Percentiles rank a stretch among this genome's conserved stretches.
Evolutionary conservation across 2,797 vertebrate genomes (phyloP).

Genomic region (Gastrophryne carolinensis): DNA sequence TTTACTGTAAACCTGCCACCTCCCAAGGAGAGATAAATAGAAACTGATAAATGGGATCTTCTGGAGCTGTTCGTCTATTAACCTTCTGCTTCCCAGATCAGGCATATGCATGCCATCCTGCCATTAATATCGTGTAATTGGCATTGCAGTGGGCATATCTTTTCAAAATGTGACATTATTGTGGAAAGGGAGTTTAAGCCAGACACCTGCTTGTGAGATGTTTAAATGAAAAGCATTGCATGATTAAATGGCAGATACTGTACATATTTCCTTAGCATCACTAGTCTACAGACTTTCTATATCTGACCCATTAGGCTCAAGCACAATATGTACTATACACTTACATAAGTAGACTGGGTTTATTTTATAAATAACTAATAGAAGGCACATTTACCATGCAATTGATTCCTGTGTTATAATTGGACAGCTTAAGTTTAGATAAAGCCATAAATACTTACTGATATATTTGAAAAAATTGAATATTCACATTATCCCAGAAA

Average conservation of each 20-base stretch:
- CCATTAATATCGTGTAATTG: constrained; percentile 95
- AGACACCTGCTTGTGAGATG: constrained; percentile 18
- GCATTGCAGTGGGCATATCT: constrained; percentile 68
- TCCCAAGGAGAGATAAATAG: constrained; percentile 99
- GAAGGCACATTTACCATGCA: too few relatives aligned
- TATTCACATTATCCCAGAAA: too few relatives aligned
- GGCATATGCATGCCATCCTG: constrained; percentile 88
- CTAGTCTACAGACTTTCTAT: too few relatives aligned
- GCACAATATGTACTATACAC: too few relatives aligned
- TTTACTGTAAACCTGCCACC: constrained; percentile 99
- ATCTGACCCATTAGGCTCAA: too few relatives aligned
- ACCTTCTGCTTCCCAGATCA: constrained; percentile 93
- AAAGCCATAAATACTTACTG: too few relatives aligned
- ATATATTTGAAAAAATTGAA: too few relatives aligned
- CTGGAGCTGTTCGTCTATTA: constrained; percentile 92
- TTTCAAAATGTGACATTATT: constrained; percentile 41
- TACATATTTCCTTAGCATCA: too few relatives aligned
- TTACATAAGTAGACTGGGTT: too few relatives aligned
- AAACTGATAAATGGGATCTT: constrained; percentile 98
- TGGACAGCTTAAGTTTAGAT: too few relatives aligned
- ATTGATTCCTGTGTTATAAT: too few relatives aligned
- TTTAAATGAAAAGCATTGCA: background rate
- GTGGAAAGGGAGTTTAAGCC: constrained; percentile 43
- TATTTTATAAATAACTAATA: too few relatives aligned
- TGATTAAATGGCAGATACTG: background rate